A percentile compares a stretch with the other conserved stretches of the same genome.
These are phyloP conservation scores for Rotaria macrura DNA, from an alignment of 2,888 invertebrate species.

Conservation along the genomic window DNA sequence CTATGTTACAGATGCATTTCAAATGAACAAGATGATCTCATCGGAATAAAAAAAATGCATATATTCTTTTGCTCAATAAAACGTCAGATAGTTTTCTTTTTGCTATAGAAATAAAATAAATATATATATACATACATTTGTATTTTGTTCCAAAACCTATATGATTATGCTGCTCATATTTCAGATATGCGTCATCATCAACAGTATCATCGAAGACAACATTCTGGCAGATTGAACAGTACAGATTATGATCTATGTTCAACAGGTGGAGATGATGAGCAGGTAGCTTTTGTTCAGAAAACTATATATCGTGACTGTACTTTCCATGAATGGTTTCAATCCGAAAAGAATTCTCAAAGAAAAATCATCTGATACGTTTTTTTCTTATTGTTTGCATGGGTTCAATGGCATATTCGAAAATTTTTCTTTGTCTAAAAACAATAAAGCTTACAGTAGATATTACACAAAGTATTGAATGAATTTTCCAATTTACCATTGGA, in stretches of 20 bases:
- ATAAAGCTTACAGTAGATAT: no score
- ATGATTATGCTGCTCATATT: not conserved
- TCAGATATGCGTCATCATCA: constrained; percentile 1
- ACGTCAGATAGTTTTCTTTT: not conserved
- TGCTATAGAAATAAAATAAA: not conserved
- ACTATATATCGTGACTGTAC: no score
- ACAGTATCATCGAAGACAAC: not conserved
- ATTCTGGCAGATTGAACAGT: not conserved
- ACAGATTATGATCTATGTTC: not conserved
- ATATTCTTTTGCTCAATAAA: not conserved
- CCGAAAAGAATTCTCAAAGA: no score
- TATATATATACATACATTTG: no score
- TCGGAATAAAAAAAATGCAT: not conserved
- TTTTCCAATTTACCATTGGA: no score
- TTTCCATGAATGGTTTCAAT: no score
- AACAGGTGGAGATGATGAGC: not conserved
- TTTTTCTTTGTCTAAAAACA: no score
- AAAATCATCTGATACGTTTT: no score
- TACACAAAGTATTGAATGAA: no score
- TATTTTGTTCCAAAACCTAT: no score
- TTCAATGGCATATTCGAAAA: no score
- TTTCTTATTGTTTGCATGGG: no score
- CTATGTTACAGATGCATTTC: not conserved
- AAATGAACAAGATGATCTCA: not conserved
- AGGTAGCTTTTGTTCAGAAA: not conserved